Evolutionary conservation across 2,797 vertebrate species (phyloP).

Genomic region (Buphagus erythrorhynchus): DNA sequence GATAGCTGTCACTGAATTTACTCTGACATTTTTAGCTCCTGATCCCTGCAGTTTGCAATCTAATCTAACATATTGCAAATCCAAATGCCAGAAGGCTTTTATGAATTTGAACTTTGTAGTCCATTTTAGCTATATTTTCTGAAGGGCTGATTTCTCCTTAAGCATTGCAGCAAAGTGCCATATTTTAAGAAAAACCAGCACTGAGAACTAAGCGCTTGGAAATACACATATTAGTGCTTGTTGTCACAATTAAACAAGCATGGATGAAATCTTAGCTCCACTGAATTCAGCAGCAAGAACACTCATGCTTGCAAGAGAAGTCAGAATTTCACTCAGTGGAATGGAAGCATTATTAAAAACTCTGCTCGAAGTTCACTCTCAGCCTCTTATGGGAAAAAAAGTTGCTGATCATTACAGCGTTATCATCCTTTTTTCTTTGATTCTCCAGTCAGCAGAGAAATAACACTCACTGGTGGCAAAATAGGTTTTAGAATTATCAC

Average conservation of each 20-base stretch:
- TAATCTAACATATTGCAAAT: neutral
- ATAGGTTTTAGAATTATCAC: slow-evolving; percentile 25
- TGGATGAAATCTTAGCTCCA: neutral
- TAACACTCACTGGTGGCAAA: neutral
- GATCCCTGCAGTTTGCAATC: neutral
- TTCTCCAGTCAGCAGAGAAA: neutral
- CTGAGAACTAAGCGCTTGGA: neutral
- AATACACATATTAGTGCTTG: neutral
- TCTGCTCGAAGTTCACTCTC: neutral
- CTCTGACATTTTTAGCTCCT: neutral
- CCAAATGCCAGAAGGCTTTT: neutral
- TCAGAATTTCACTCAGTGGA: neutral
- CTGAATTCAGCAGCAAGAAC: neutral
- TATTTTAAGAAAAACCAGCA: neutral
- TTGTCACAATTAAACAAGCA: neutral
- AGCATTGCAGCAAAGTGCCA: neutral
- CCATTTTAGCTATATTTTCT: neutral
- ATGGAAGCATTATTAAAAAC: neutral
- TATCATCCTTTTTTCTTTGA: neutral
- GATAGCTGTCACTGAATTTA: neutral
- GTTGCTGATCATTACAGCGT: neutral
- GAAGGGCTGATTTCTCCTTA: neutral
- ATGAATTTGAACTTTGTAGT: neutral
- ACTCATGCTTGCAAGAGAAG: neutral
- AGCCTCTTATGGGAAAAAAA: neutral